Evolutionary conservation across 1,140 invertebrate genomes (phyloP), one percentile per base, ranked within the genome.

Genomic region (Nebria ingens): DNA sequence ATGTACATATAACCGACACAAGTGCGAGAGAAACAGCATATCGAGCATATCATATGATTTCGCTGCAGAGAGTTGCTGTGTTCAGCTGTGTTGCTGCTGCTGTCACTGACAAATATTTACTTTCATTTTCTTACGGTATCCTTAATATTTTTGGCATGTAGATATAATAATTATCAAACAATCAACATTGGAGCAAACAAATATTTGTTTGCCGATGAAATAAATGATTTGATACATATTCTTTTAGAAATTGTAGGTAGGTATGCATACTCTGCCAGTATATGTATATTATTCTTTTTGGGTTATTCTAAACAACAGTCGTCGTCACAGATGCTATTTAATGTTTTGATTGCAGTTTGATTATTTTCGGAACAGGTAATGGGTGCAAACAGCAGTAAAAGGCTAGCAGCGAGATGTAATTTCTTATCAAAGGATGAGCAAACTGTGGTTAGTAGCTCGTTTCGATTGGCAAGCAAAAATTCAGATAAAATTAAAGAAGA

Each of bases 401-500:
- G 78, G 61, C 64, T 79, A 54, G 78, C 78, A n/a, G 77, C 77
- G 21, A 79, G 79, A 66, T 80, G 78, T 65, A 75, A 76, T 2
- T 71, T 80, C 20, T 65, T 81, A 9, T 78, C 77, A 0, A 77
- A 75, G 67, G 78, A 79, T 45, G 79, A 81, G 59, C 77, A 79
- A 65, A 74, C 77, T 56, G 73, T 78, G 62, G 74, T 81, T 1
- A 78, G 77, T 2, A 72, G 73, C 50, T 79, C 77, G 13, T 81
- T 81, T 68, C 65, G 73, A 29, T 69, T 76, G 2, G 78, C 73
- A 34, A 79, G 78, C 62, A 77, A 76, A 64, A 80, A 79, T 68
- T 80, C 78, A 0, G 78, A 79, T 45, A 74, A 68, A 61, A 79
- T 81, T 45, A 69, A 77, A 40, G 78, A 81, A 69, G 79, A 81